Evolutionary conservation across 2,113 vertebrate genomes (phyloP).

Genomic region (Pelecanoides urinatrix): DNA sequence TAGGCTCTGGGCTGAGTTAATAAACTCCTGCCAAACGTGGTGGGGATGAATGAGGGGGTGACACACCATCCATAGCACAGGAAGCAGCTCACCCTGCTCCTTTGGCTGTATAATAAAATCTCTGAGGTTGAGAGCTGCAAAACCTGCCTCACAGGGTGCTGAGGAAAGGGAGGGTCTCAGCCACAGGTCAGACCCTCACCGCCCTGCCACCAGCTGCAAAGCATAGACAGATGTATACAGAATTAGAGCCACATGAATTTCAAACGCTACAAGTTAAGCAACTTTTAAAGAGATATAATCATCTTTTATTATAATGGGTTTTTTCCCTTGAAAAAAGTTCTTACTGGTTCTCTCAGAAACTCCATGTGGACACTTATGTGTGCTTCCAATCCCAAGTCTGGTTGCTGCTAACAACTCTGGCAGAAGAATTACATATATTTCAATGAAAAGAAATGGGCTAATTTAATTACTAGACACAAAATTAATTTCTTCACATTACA

Average conservation of each 20-base stretch:
- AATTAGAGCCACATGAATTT: background rate
- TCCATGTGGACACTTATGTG: background rate
- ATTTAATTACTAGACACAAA: background rate
- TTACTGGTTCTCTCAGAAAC: background rate
- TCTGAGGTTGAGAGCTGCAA: background rate
- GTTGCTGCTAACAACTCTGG: background rate
- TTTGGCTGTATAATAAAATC: background rate
- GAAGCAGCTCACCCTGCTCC: background rate
- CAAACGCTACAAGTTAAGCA: background rate
- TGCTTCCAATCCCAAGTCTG: background rate
- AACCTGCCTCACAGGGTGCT: background rate
- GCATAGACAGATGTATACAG: background rate
- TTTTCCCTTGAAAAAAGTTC: background rate
- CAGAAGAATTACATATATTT: background rate
- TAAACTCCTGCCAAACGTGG: background rate
- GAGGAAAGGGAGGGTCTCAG: background rate
- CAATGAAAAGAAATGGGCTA: background rate
- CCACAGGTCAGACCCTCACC: background rate
- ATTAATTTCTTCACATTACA: background rate
- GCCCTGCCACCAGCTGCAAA: background rate
- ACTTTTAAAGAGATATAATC: background rate
- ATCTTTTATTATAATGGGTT: fast-evolving
- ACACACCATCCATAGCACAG: background rate
- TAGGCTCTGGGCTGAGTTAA: background rate
- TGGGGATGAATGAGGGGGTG: background rate